Evolutionary conservation across 1,140 invertebrate genomes (phyloP), one percentile per base, ranked within the genome.

Genomic region (Pseudoatta argentina): DNA sequence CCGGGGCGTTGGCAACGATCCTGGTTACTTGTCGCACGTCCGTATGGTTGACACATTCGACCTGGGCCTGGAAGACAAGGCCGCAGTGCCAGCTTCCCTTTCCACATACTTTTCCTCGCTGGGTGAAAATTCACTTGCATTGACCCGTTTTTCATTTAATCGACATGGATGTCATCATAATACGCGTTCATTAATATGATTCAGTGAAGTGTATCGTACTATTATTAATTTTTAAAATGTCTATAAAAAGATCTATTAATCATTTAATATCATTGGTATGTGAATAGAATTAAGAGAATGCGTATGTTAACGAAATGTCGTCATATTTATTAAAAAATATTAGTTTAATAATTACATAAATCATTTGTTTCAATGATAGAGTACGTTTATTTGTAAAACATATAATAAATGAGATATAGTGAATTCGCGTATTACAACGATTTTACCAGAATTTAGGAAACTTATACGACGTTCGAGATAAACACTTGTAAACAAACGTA

Each of bases 1-100:
- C 69, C 77, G 78, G 90, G 92, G 89, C 92, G 91, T 94, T 94
- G 93, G 93, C 93, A 94, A 91, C 91, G 90, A 92, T 91, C 91
- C 91, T 90, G 87, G 78, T 88, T 88, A 90, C 91, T 93, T 90
- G 93, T 93, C 88, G 91, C 88, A 85, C 86, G 89, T 91, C 89
- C 89, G 77, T 91, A 90, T 88, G 91, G 88, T 89, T 89, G 91
- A 93, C 92, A 90, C 89, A 86, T 92, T 89, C 90, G 92, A 93
- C 92, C 92, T 87, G 89, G 73, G 89, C 83, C 87, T 86, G 87
- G 61, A 88, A 91, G 86, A 79, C 89, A 91, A 91, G 89, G 89
- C 87, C 89, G 89, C 77, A 69, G 86, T 69, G 53, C 82, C 75
- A 88, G 61, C 63, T 88, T 88, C 89, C 72, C 82, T 88, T 83